A percentile compares a stretch with the other conserved stretches of the same genome.
Evolutionary conservation across 1,140 invertebrate species (phyloP).

Genomic region (Pissodes strobi): DNA sequence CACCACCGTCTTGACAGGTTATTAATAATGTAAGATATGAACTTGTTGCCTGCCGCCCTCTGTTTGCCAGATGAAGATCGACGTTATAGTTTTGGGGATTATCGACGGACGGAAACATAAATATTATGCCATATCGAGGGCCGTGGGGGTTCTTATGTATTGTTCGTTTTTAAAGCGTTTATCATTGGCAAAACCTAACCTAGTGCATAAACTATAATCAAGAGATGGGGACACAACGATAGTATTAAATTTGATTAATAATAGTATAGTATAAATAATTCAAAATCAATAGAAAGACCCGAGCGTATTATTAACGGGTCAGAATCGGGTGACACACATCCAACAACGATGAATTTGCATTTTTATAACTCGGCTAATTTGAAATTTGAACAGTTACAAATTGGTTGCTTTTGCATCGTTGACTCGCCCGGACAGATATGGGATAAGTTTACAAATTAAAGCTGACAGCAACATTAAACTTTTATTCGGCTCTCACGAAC

Average conservation of each 20-base stretch:
- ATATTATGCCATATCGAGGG: too few species aligned
- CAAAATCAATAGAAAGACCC: too few species aligned
- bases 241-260: too few species aligned
- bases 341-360: conserved; percentile 32
- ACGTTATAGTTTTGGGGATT: background rate
- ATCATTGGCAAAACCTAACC: too few species aligned
- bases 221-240: too few species aligned
- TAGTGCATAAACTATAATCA: too few species aligned
- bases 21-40: conserved; percentile 35
- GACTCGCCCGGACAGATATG: conserved; percentile 24
- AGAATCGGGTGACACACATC: too few species aligned
- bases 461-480: conserved; percentile 34
- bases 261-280: too few species aligned
- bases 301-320: too few species aligned
- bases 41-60: conserved; percentile 20
- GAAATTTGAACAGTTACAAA: conserved; percentile 33
- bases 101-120: background rate
- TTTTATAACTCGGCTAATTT: conserved; percentile 29
- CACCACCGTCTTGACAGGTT: conserved; percentile 30
- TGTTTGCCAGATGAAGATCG: conserved; percentile 3
- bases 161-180: too few species aligned
- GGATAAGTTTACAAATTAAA: conserved; percentile 36
- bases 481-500: conserved; percentile 29
- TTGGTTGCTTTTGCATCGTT: conserved; percentile 29
- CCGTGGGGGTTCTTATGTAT: too few species aligned